phyloP scores from a whole-genome alignment of 2,113 vertebrate species.

The Myrmophylax atrothorax region DNA sequence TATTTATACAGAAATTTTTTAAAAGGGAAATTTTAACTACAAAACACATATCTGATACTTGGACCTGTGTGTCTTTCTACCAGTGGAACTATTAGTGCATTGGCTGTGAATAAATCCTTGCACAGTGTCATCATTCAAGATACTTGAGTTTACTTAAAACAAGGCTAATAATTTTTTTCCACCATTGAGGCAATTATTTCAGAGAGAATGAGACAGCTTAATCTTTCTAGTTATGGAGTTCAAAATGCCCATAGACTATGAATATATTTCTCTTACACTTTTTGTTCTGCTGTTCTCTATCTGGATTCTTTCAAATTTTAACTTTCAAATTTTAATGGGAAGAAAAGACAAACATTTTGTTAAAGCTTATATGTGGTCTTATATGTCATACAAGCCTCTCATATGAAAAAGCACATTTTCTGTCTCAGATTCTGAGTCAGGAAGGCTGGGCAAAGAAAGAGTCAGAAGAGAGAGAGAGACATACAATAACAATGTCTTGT shows the following conservation, averaged over 20 bases:
- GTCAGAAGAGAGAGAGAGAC: background rate
- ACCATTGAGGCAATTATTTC: background rate
- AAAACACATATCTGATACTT: background rate
- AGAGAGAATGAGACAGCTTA: background rate
- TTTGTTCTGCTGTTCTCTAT: background rate
- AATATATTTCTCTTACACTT: background rate
- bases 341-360: background rate
- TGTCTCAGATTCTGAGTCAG: background rate
- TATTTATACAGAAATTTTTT: background rate
- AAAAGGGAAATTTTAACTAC: background rate
- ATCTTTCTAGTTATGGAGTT: background rate
- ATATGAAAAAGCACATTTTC: background rate
- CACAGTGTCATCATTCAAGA: background rate
- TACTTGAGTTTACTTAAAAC: background rate
- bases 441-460: background rate
- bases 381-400: background rate
- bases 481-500: fast-evolving
- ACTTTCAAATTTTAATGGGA: background rate
- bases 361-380: background rate
- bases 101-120: background rate
- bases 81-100: background rate
- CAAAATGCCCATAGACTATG: background rate
- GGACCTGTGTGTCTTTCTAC: background rate
- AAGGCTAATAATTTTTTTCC: background rate
- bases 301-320: background rate